These are phyloP conservation scores for Mus spicilegus DNA, from an alignment of 2,113 vertebrate species.

Conservation along the genomic window DNA sequence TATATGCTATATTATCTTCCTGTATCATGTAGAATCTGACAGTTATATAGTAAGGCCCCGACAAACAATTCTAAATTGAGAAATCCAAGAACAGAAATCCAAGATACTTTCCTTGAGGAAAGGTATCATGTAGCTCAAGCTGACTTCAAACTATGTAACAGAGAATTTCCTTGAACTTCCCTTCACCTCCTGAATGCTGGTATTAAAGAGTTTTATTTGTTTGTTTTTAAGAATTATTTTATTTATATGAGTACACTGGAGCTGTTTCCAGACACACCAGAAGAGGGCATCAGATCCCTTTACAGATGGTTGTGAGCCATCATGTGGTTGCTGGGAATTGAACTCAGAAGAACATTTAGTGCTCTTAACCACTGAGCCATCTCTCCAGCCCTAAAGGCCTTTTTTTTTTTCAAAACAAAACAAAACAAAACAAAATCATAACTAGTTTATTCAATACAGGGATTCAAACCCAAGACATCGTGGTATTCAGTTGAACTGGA, in stretches of 20 bases:
- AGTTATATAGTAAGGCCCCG: background rate
- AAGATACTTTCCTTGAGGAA: background rate
- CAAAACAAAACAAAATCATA: too few relatives aligned
- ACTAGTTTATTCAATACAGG: background rate
- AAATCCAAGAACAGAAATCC: background rate
- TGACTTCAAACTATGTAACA: background rate
- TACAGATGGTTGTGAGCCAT: too few relatives aligned
- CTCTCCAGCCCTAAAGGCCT: too few relatives aligned
- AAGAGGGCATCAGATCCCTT: too few relatives aligned
- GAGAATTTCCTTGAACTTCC: background rate
- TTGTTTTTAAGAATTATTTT: too few relatives aligned
- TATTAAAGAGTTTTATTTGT: background rate
- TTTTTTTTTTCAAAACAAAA: too few relatives aligned
- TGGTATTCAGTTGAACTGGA: background rate
- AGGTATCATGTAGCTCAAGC: background rate
- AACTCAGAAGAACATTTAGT: too few relatives aligned
- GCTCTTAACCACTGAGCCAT: too few relatives aligned
- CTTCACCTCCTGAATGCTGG: background rate
- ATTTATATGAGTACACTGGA: too few relatives aligned
- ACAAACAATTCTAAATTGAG: slow-evolving; percentile 16
- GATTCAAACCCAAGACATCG: background rate
- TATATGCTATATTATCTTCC: background rate
- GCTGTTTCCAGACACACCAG: too few relatives aligned
- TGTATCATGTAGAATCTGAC: background rate
- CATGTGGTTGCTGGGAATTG: too few relatives aligned